Percentiles rank a stretch among this genome's conserved stretches.
Conservation (phyloP, 1,140 invertebrate genomes). For the Batillaria attramentaria region DNA sequence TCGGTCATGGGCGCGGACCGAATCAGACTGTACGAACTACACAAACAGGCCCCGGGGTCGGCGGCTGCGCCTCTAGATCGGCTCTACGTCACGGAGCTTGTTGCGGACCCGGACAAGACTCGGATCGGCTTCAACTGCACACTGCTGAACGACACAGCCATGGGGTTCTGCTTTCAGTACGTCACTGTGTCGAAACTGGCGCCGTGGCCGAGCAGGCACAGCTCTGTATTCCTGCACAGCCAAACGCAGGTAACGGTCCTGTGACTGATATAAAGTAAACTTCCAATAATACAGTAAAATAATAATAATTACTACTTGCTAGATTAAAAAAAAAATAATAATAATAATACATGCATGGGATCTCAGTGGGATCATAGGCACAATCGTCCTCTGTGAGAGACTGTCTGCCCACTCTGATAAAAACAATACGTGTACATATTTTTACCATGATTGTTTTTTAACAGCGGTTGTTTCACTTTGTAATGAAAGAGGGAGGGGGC, state of each 20-base stretch:
- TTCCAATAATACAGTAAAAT: too few relatives aligned
- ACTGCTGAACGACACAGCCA: slow-evolving; percentile 40
- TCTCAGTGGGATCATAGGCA: too few relatives aligned
- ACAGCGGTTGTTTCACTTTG: too few relatives aligned
- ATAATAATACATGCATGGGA: too few relatives aligned
- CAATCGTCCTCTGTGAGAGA: too few relatives aligned
- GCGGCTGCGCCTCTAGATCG: slow-evolving; percentile 51
- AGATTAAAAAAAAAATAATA: too few relatives aligned
- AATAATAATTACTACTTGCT: too few relatives aligned
- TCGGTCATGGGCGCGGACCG: slow-evolving; percentile 37
- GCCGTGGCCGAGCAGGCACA: slow-evolving; percentile 50
- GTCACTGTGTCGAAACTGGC: slow-evolving; percentile 49
- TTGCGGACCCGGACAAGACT: slow-evolving; percentile 39
- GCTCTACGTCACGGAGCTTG: slow-evolving; percentile 48
- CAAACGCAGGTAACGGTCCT: slow-evolving; percentile 50
- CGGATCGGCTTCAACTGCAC: slow-evolving; percentile 47
- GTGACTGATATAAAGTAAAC: too few relatives aligned
- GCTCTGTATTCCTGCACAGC: slow-evolving; percentile 48
- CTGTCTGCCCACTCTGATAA: too few relatives aligned
- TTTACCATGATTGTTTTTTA: too few relatives aligned
- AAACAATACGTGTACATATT: too few relatives aligned
- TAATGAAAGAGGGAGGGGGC: too few relatives aligned
- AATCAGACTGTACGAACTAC: slow-evolving; percentile 51
- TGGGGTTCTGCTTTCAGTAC: slow-evolving; percentile 58
- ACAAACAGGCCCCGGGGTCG: slow-evolving; percentile 41